A percentile compares a stretch with the other conserved stretches of the same genome.
Evolutionary conservation across 2,888 invertebrate species (phyloP).

Genomic region (Himalopsyche kuldschensis): DNA sequence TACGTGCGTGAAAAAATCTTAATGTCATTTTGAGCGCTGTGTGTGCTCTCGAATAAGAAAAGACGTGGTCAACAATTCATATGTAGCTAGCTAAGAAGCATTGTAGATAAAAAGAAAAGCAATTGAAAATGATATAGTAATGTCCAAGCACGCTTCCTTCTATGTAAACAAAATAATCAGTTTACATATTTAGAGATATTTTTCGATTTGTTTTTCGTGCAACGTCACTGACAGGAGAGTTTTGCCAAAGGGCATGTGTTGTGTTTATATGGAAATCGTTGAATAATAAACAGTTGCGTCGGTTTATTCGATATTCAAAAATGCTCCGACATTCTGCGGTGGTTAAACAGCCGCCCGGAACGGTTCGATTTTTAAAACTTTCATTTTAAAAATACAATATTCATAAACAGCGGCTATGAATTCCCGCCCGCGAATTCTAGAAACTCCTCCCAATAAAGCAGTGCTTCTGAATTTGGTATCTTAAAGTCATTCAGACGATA

Average conservation of each 20-base stretch:
- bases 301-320: background rate
- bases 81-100: no score
- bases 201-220: background rate
- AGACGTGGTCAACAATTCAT: no score
- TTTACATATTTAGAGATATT: no score
- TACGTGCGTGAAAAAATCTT: no score
- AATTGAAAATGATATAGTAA: no score
- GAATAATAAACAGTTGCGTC: conserved; percentile 15
- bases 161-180: no score
- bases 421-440: background rate
- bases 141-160: no score
- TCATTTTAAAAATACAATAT: background rate
- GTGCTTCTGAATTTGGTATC: background rate
- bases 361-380: background rate
- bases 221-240: background rate
- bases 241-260: background rate
- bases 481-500: no score
- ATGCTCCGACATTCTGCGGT: background rate
- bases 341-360: background rate
- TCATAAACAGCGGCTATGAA: background rate
- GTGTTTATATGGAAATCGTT: background rate
- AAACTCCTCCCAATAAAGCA: background rate
- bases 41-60: no score
- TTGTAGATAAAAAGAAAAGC: no score
- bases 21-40: no score